These are phyloP conservation scores for Tachina grossa DNA, from an alignment of 2,888 invertebrate species.

Conservation along the genomic window DNA sequence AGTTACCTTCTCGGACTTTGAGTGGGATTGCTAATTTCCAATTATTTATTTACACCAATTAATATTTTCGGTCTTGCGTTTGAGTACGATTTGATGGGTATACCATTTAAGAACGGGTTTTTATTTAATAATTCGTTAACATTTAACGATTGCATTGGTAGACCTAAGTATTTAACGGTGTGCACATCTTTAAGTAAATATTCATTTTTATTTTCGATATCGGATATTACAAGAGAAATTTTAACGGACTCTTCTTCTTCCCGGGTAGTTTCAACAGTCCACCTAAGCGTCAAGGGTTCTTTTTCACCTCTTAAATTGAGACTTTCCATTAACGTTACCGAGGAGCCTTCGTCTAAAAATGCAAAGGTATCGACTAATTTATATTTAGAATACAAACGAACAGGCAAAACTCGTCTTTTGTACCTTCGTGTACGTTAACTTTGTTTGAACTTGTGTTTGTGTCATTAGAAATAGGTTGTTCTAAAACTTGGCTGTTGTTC, in stretches of 20 bases:
- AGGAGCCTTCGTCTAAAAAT: not conserved
- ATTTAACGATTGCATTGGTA: conserved; percentile 27
- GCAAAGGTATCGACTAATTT: not conserved
- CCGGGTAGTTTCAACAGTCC: conserved; percentile 49
- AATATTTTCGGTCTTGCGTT: conserved; percentile 45
- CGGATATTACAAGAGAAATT: conserved; percentile 8
- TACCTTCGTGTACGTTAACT: conserved; percentile 2
- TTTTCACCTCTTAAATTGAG: conserved; percentile 28
- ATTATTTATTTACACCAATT: conserved; percentile 46
- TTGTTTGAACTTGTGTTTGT: too few species aligned
- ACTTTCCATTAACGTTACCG: conserved; percentile 48
- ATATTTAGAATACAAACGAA: not conserved
- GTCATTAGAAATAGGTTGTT: not conserved
- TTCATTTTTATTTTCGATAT: conserved; percentile 2
- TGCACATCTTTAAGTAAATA: conserved; percentile 26
- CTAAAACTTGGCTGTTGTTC: not conserved
- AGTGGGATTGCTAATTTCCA: conserved; percentile 53
- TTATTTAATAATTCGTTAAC: not conserved
- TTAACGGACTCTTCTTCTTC: conserved; percentile 26
- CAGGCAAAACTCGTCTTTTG: not conserved
- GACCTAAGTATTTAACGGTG: conserved; percentile 28
- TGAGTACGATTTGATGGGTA: conserved; percentile 24
- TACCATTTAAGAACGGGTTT: not conserved
- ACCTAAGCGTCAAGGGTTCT: conserved; percentile 29
- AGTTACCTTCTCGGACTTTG: conserved; percentile 41